A percentile compares a stretch with the other conserved stretches of the same genome.
These are phyloP conservation scores for Ranitomeya imitator DNA, from an alignment of 2,113 vertebrate genomes.

Conservation along the genomic window DNA sequence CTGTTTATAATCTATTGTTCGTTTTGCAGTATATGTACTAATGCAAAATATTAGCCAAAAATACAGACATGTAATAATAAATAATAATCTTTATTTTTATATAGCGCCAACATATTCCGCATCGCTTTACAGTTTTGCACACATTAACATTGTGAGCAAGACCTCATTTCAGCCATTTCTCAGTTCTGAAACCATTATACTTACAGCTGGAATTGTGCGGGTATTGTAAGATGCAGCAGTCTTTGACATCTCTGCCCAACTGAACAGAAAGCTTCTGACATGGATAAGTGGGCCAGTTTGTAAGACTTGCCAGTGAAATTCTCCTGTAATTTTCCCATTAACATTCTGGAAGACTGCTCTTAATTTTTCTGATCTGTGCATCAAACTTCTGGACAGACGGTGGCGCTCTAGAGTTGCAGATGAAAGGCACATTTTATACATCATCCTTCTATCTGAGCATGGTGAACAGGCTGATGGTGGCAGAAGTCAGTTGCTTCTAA, in stretches of 20 bases:
- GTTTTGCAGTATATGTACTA: not conserved
- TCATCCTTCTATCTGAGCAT: not conserved
- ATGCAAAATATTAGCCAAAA: not conserved
- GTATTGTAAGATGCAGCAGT: not conserved
- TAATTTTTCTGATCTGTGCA: not conserved
- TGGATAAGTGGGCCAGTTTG: not conserved
- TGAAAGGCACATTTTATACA: not conserved
- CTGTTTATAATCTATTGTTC: not conserved
- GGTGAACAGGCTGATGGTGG: too few species aligned
- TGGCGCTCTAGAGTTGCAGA: constrained; percentile 24
- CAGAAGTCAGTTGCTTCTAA: not conserved
- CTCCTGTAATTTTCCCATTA: constrained; percentile 27
- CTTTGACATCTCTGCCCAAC: constrained; percentile 18
- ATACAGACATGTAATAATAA: not conserved
- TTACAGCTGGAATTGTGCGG: constrained; percentile 13
- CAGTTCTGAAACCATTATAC: not conserved
- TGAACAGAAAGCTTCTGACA: not conserved
- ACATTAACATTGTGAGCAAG: not conserved
- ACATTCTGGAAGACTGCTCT: not conserved
- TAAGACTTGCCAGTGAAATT: constrained; percentile 28
- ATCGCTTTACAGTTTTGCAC: too few species aligned
- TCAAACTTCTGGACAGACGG: constrained; percentile 29
- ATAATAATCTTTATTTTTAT: too few species aligned
- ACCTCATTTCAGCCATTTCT: not conserved
- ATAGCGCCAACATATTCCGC: too few species aligned